Base-by-base conservation (phyloP, 2,113 vertebrate genomes). In the Hystrix brachyura region DNA sequence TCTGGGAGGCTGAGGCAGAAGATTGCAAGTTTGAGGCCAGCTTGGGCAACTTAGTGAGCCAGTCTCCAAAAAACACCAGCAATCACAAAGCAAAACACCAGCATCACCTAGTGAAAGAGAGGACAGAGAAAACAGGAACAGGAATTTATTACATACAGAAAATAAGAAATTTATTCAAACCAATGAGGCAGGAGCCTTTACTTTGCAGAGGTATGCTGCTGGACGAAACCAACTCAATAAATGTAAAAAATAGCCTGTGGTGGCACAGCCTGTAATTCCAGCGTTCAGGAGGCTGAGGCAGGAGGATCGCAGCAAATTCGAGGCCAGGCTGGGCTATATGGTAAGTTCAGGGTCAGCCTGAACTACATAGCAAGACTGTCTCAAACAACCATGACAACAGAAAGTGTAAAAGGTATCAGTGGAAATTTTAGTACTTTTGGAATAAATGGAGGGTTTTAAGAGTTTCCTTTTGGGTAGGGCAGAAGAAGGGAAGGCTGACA, bases 61-160 rank as follows among this genome's bases (percentile, higher is more conserved):
- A 7, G 13, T 46, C 23, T 74, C 72, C 43, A 27, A 46, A 23
- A 43, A 43, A 7, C 11, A 46, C 13, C 34, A 43, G 38, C 11
- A 74, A 25, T 18, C 46, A 46, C 23, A 27, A 46, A 74, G 38
- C 17, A 23, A 25, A 43, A 72, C 87, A 25, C 17, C 67, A 94
- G 4, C 7, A 72, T 87, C n/a, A 62, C 62, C 64, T 79, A 46
- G 60, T 76, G 78, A 78, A 69, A 65, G 21, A 84, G 9, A 71
- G 34, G 25, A 74, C 65, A 88, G 23, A 88, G 34, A 80, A 80
- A 89, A 59, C 80, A 34, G n/a, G 27, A 90, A 80, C 23, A 46
- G 23, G 25, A 84, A 67, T 67, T 90, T 87, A 67, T n/a, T 62
- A 76, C 90, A 96, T 53, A 32, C 25, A 74, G 62, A 91, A 80